Evolutionary conservation across 1,140 invertebrate species (phyloP), one percentile per base, ranked within the genome.

Genomic region (Diorhabda elongata): DNA sequence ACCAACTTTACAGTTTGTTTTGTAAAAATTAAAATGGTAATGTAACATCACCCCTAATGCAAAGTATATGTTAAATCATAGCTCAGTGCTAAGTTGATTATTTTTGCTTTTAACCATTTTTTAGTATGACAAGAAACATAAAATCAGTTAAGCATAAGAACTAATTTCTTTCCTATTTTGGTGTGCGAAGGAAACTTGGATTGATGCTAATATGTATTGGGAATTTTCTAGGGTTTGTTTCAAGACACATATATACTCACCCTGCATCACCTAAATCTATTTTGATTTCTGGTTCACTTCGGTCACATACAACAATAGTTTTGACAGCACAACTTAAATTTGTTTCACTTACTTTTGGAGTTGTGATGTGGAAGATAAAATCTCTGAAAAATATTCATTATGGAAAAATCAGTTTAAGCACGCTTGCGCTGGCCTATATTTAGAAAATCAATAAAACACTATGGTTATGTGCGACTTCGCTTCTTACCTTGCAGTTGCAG

Each of bases 301-400:
- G 82, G 81, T 95, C 89, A 82, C 90, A 92, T 0, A 92, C 84
- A 70, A 96, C 82, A 73, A 91, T 87, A n/a, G 92, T 88, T 84
- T 90, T 93, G 52, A 96, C 76, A 42, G 82, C 70, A 79, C 91
- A 94, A 71, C 85, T 85, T 44, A 87, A 85, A 85, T 95, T 95
- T 52, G 90, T 93, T 66, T 84, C 79, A 44, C 79, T 74, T 47
- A 92, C 82, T 82, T 87, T 90, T 11, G 85, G 83, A 57, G 83
- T 82, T 71, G 88, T 88, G 47, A 94, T 83, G 75, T 86, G 84
- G 78, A 84, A 87, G 3, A 93, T 78, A 77, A 95, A 91, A 71
- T 91, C 84, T 76, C 93, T 91, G 80, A 77, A 87, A 72, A 57
- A 9, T n/a, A 66, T 47, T 47, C 9, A 63, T 60, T 72, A 43